Evolutionary conservation across 2,113 vertebrate species (phyloP), one percentile per base, ranked within the genome.

Genomic region (Gobiocypris rarus): DNA sequence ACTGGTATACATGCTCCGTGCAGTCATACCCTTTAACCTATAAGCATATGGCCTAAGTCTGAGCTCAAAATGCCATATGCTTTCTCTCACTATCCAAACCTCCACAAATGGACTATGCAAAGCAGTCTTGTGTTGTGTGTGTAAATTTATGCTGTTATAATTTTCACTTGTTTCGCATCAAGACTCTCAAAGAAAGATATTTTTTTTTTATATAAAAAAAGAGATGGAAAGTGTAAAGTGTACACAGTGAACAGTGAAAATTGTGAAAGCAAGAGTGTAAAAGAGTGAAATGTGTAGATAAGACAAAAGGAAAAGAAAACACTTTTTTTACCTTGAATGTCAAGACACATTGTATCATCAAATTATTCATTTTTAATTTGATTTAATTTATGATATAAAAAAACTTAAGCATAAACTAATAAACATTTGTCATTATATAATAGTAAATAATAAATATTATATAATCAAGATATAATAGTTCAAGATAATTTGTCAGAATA

Each of bases 41-140:
- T 80, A 11, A 67, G 43, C 77, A 80, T 80, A 80, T 80, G 77
- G 24, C 17, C 59, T 22, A 59, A 80, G 77, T 80, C 59, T 34
- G 26, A 50, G 59, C 38, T 80, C 43, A 63, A 31, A 50, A 50
- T 61, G 43, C 59, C 77, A 80, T 80, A 80, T 80, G 77, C 26
- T 80, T 80, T 48, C 59, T 80, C 61, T 31, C 59, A 67, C 61
- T 31, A 17, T 48, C 41, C 58, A 61, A 19, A 48, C 24, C 9
- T 61, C 7, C 6, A 9, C 58, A 22, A 43, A 26, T 48, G 24
- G 41, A 50, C 43, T 80, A 22, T 79, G 56, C 77, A 43, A 61
- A 61, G 4, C 56, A 24, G 1, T 7, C 5, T 17, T 54, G 17
- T 54, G 11, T 15, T 5, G 43, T 48, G 5, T 22, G 52, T 76